phyloP scores from a whole-genome alignment of 2,797 vertebrate species.

The Parambassis ranga region DNA sequence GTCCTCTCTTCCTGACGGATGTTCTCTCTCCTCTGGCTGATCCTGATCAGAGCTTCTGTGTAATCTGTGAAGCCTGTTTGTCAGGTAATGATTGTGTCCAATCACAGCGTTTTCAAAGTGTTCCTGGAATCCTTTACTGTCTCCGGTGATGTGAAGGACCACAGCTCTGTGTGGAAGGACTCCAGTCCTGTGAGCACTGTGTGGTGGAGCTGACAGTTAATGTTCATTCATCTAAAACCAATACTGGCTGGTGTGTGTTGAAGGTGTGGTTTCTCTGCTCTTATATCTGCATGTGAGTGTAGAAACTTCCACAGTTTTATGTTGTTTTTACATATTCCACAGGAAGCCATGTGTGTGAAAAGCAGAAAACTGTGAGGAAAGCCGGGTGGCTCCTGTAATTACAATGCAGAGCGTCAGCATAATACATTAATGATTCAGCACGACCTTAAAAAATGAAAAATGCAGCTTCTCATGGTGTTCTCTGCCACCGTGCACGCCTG shows the following conservation, averaged over 20 bases:
- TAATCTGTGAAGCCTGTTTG: conserved; percentile 12
- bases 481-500: conserved; percentile 11
- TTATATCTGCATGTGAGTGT: background rate
- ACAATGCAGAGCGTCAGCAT: conserved; percentile 46
- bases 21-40: background rate
- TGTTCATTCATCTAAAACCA: conserved; percentile 20
- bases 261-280: conserved; percentile 16
- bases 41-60: conserved; percentile 37
- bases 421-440: conserved; percentile 62
- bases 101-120: conserved; percentile 38
- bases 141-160: conserved; percentile 47
- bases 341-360: background rate
- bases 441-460: conserved; percentile 59
- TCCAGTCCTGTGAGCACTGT: conserved; percentile 3
- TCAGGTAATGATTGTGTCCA: conserved; percentile 38
- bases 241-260: conserved; percentile 14
- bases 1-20: background rate
- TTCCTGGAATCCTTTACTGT: conserved; percentile 52
- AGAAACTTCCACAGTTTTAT: background rate
- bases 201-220: conserved; percentile 24
- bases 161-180: conserved; percentile 15
- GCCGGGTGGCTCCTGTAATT: conserved; percentile 43
- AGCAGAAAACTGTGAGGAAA: conserved; percentile 27
- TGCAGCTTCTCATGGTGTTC: conserved; percentile 34
- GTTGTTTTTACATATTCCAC: conserved; percentile 4